phyloP scores from a whole-genome alignment of 2,113 vertebrate species.

The Psophia crepitans region DNA sequence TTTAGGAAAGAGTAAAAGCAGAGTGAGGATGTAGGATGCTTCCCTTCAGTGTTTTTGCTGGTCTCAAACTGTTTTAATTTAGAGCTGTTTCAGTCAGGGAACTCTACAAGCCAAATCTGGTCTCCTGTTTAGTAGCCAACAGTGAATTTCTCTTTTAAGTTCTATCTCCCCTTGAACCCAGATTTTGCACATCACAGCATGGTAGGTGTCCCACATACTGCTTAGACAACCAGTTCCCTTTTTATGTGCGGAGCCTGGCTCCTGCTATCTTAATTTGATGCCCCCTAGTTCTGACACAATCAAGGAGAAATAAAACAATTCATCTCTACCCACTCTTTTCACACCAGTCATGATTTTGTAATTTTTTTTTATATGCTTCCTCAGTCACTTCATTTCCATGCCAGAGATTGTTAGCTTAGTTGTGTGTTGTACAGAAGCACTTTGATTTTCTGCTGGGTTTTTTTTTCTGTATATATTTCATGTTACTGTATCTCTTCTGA shows the following conservation, averaged over 20 bases:
- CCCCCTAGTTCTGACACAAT: background rate
- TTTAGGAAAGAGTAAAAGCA: background rate
- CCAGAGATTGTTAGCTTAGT: background rate
- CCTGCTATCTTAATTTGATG: background rate
- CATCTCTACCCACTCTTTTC: background rate
- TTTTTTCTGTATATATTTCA: background rate
- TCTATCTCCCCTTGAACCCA: background rate
- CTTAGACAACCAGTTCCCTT: background rate
- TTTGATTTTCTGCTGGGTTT: background rate
- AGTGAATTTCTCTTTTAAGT: background rate
- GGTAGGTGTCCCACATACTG: background rate
- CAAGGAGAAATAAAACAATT: background rate
- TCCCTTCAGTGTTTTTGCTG: background rate
- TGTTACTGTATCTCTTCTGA: background rate
- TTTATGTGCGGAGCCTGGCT: background rate
- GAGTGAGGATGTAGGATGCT: background rate
- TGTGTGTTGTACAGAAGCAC: background rate
- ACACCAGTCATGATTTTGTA: background rate
- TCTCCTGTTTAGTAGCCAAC: background rate
- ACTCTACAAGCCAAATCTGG: background rate
- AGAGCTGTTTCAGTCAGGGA: background rate
- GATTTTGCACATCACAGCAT: background rate
- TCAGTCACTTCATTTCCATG: background rate
- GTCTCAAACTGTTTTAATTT: background rate
- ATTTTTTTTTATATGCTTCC: background rate